These are phyloP conservation scores for Kobus ellipsiprymnus DNA, from an alignment of 2,113 vertebrate genomes.

Conservation along the genomic window DNA sequence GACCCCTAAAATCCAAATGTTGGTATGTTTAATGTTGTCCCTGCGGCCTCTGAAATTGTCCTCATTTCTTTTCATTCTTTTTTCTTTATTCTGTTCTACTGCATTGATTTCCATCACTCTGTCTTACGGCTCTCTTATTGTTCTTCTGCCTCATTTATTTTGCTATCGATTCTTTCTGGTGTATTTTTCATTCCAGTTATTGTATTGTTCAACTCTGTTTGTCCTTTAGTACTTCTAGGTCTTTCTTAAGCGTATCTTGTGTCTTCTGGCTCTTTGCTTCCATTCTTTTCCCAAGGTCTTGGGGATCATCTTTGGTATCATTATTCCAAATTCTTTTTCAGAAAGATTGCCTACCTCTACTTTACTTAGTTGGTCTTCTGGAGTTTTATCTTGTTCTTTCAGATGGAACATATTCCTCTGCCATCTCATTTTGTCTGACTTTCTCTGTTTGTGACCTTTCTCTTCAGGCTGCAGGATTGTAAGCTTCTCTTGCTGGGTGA, in stretches of 20 bases:
- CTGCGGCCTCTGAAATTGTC: not conserved
- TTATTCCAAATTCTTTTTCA: not conserved
- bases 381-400: not conserved
- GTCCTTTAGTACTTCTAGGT: not conserved
- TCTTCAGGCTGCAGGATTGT: not conserved
- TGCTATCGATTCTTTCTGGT: not conserved
- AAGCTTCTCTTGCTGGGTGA: not conserved
- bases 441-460: not conserved
- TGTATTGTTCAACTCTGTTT: not conserved
- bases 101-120: not conserved
- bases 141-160: not conserved
- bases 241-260: not conserved
- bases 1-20: not conserved
- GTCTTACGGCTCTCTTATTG: not conserved
- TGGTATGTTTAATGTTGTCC: not conserved
- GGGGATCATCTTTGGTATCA: not conserved
- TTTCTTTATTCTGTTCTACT: not conserved
- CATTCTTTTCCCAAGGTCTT: not conserved
- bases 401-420: not conserved
- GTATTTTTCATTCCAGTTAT: not conserved
- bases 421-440: not conserved
- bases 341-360: not conserved
- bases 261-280: not conserved
- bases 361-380: not conserved
- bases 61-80: not conserved